Base-by-base conservation (phyloP, 2,888 invertebrate species). In the Eristalinus sepulchralis region DNA sequence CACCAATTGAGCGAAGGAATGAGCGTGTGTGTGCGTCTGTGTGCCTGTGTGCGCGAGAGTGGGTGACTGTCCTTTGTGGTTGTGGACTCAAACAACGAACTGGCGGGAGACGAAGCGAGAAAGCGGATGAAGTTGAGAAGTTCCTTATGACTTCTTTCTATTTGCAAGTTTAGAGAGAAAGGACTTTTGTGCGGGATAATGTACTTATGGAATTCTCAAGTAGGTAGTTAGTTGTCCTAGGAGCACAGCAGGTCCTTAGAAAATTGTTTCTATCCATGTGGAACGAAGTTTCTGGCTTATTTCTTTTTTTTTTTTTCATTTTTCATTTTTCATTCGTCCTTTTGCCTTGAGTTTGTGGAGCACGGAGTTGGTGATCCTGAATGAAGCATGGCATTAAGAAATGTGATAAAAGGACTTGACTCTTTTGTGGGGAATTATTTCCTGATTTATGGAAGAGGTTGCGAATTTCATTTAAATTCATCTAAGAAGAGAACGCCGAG, bases 171-270 rank as follows among this genome's bases (percentile, higher is more conserved):
- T 71, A 24, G 36, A 57, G 70, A 27, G 20, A 66, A 77, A 71
- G 24, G 66, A 67, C 60, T 78, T 63, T 63, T 20, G 47, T 27
- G 55, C 31, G 66, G 72, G 62, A 81, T 77, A 77, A 81, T 81
- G 68, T 81, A 81, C 81, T 85, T 81, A 72, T 63, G 75, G 53
- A 76, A 76, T 73, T 70, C 60, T 75, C 36, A 72, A 79, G 79
- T 60, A 67, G 53, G 76, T 70, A 81, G 68, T 77, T 72, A 20
- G 79, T 64, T 66, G 64, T 57, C 55, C 57, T 22, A 39, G 47
- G 39, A 34, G 55, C 27, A 55, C 62, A 76, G 77, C 77, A 55
- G 63, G 68, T 63, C 70, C 55, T 9, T 71, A 22, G 78, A 64
- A 63, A 70, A 78, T 22, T 47, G 67, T 76, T 67, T 47, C 47